phyloP scores from a whole-genome alignment of 2,113 vertebrate genomes.

The Clarias magur region DNA sequence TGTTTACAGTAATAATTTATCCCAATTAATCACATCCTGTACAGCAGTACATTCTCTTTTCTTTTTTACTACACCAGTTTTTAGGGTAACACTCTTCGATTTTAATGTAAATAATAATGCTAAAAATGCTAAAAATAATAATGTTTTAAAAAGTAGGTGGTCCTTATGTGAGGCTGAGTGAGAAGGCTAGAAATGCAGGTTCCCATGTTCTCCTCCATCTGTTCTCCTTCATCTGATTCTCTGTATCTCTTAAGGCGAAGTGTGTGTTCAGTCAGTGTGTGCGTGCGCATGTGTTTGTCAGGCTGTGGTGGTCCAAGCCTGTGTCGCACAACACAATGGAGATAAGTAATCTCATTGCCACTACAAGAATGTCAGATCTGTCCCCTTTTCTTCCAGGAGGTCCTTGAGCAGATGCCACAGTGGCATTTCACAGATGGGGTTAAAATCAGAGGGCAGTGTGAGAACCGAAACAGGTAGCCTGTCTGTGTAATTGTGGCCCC shows the following conservation, averaged over 20 bases:
- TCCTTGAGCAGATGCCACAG: slow-evolving; percentile 61
- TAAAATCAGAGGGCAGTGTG: slow-evolving; percentile 42
- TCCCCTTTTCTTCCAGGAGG: slow-evolving; percentile 64
- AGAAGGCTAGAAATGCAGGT: slow-evolving; percentile 1
- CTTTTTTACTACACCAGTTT: not conserved
- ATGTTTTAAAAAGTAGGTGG: not conserved
- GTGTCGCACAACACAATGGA: slow-evolving; percentile 42
- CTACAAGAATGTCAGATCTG: slow-evolving; percentile 63
- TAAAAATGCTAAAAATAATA: not conserved
- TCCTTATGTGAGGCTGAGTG: not conserved
- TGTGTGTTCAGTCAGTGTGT: slow-evolving; percentile 31
- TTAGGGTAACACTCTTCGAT: not conserved
- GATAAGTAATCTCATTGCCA: slow-evolving; percentile 66
- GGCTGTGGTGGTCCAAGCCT: slow-evolving; percentile 52
- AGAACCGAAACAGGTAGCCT: slow-evolving; percentile 35
- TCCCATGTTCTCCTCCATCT: slow-evolving; percentile 22
- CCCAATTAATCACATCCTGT: not conserved
- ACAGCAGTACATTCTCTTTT: not conserved
- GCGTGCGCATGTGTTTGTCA: slow-evolving; percentile 25
- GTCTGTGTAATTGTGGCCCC: slow-evolving; percentile 10
- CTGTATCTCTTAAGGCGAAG: slow-evolving; percentile 8
- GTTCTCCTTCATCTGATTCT: slow-evolving; percentile 11
- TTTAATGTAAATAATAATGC: not conserved
- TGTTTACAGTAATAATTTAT: not conserved
- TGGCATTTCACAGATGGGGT: slow-evolving; percentile 53